A percentile compares a stretch with the other conserved stretches of the same genome.
Evolutionary conservation across 2,113 vertebrate species (phyloP).

Genomic region (Halcyon senegalensis): DNA sequence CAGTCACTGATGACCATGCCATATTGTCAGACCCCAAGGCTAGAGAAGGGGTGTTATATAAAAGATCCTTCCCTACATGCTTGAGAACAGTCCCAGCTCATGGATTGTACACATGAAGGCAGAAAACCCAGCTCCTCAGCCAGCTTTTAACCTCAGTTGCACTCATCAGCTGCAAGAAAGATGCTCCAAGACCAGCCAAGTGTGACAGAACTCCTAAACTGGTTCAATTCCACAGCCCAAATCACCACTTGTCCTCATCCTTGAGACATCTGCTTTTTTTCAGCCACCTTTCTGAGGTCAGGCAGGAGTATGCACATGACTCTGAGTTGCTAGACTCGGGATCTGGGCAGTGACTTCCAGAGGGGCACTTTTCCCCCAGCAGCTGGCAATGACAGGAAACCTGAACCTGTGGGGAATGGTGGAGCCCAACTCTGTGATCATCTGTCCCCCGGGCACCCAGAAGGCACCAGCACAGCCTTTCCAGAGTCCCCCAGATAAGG

Average conservation of each 20-base stretch:
- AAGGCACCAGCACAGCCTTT: neutral
- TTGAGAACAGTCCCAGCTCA: neutral
- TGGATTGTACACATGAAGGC: neutral
- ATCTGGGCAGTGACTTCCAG: neutral
- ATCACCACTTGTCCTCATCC: neutral
- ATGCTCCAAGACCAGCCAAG: neutral
- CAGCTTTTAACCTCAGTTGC: neutral
- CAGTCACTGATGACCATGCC: neutral
- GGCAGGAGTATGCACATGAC: neutral
- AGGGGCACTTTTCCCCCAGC: neutral
- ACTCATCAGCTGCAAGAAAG: neutral
- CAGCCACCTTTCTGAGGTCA: neutral
- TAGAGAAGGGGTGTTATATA: neutral
- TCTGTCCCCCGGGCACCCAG: neutral
- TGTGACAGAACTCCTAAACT: neutral
- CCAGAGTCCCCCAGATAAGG: neutral
- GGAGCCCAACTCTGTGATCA: neutral
- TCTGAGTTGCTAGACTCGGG: neutral
- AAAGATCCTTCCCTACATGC: neutral
- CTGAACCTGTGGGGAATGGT: fast-evolving
- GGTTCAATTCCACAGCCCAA: neutral
- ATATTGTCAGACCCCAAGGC: neutral
- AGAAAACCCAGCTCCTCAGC: neutral
- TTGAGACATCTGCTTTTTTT: neutral
- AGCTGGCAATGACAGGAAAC: neutral